phyloP scores from a whole-genome alignment of 2,888 invertebrate genomes.

The Periphyllus acericola region DNA sequence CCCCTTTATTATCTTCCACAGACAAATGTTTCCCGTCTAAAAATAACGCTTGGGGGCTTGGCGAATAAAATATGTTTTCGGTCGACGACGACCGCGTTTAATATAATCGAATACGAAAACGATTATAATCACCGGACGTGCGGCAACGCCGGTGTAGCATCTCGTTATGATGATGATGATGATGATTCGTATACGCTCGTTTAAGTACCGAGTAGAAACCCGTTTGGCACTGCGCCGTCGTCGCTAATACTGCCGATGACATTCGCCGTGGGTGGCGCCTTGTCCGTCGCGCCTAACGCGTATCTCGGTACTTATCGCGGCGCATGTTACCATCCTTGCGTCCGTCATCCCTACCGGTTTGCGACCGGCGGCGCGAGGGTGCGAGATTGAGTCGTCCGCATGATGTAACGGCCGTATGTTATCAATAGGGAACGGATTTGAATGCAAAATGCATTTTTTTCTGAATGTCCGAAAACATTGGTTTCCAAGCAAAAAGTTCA shows the following conservation, averaged over 20 bases:
- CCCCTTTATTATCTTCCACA: too few relatives aligned
- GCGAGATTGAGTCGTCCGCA: background rate
- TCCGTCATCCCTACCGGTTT: background rate
- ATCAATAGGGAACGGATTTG: too few relatives aligned
- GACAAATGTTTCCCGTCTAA: too few relatives aligned
- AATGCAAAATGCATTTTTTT: too few relatives aligned
- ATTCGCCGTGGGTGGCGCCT: constrained; percentile 48
- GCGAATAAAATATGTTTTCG: too few relatives aligned
- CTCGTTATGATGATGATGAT: too few relatives aligned
- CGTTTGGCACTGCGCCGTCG: constrained; percentile 25
- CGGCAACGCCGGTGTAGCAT: background rate
- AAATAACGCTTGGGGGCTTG: too few relatives aligned
- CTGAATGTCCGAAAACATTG: too few relatives aligned
- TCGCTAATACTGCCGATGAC: constrained; percentile 50
- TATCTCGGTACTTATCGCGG: background rate
- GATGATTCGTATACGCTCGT: background rate
- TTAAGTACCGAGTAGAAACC: background rate
- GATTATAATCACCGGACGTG: too few relatives aligned
- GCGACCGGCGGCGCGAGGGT: background rate
- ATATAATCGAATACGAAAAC: too few relatives aligned
- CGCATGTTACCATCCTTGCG: background rate
- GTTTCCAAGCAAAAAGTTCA: too few relatives aligned
- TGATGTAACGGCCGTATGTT: background rate
- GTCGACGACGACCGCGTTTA: too few relatives aligned
- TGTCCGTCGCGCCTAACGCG: background rate